Evolutionary conservation across 2,888 invertebrate genomes (phyloP), one percentile per base, ranked within the genome.

Genomic region (Sturmia bella): DNA sequence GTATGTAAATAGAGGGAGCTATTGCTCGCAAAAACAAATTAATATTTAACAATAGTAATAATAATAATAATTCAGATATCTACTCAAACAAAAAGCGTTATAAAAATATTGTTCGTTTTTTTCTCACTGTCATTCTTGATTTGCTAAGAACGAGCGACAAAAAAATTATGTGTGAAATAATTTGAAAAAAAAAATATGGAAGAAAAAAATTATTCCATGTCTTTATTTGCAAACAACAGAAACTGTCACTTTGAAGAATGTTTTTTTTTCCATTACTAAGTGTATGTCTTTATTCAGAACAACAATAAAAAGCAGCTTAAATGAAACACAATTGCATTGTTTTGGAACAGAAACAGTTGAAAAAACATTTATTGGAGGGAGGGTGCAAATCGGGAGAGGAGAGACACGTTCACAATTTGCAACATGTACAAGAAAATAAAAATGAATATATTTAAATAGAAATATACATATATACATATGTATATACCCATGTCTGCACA

Each of bases 121-220:
- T 19, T 66, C 15, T 11, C 5, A 21, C 15, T 66, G 21, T 15
- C 50, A 52, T 7, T 39, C 39, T 48, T 57, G 3, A 12, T 45
- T 24, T 56, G 56, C 37, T 32, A n/a, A 41, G 15, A 64, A 45
- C 41, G 9, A 50, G 11, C n/a, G 17, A 6, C 11, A 32, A 43
- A 69, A 54, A 54, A 54, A 54, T 27, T 43, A 56, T 56, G 39
- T 56, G 37, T 56, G 45, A 74, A 74, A 64, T 56, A 64, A 64
- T 32, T 32, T 32, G 9, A 32, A 32, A 32, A 9, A 32, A 32
- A 32, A 32, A 32, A 32, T 1, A 32, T 9, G 32, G 9, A 3
- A 32, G 9, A 32, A 32, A 32, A 32, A 7, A 32, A 32, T 32
- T 7, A 7, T 32, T 32, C 9, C 7, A 3, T 32, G 32, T 32